A percentile compares a stretch with the other conserved stretches of the same genome.
Conservation (phyloP, 2,797 vertebrate genomes). For the Pipistrellus pygmaeus region DNA sequence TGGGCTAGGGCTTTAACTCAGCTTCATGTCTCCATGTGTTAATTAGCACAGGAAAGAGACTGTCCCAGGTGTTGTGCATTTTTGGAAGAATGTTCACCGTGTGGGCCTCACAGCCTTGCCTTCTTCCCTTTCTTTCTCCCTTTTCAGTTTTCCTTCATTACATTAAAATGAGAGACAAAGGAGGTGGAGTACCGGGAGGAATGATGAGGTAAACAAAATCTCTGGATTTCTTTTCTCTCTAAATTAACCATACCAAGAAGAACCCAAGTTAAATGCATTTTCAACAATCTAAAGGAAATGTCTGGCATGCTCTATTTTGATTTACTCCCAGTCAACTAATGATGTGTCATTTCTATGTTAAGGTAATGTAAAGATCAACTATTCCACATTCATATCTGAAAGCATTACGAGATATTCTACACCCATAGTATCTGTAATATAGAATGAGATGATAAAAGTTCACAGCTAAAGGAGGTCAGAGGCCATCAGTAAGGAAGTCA, state of each 20-base stretch:
- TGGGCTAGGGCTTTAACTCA: not conserved
- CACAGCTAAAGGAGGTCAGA: not conserved
- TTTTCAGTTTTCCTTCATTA: not conserved
- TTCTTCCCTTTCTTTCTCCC: not conserved
- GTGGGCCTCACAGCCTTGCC: not conserved
- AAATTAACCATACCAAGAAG: not conserved
- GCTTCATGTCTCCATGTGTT: not conserved
- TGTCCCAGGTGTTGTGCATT: accelerated
- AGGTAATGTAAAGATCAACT: not conserved
- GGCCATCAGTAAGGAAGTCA: not conserved
- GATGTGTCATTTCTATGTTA: not conserved
- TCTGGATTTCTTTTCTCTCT: not conserved
- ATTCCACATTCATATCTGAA: not conserved
- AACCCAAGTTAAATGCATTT: not conserved
- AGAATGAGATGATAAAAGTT: not conserved
- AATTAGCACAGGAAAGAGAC: not conserved
- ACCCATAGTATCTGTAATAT: not conserved
- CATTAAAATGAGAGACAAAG: not conserved
- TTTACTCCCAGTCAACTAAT: not conserved
- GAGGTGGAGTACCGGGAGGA: not conserved
- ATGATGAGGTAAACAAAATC: not conserved
- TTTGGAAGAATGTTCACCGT: not conserved
- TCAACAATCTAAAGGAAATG: conserved; percentile 29
- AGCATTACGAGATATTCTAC: not conserved
- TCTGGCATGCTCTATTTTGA: not conserved